Evolutionary conservation across 2,113 vertebrate species (phyloP).

Genomic region (Pygoscelis antarcticus): DNA sequence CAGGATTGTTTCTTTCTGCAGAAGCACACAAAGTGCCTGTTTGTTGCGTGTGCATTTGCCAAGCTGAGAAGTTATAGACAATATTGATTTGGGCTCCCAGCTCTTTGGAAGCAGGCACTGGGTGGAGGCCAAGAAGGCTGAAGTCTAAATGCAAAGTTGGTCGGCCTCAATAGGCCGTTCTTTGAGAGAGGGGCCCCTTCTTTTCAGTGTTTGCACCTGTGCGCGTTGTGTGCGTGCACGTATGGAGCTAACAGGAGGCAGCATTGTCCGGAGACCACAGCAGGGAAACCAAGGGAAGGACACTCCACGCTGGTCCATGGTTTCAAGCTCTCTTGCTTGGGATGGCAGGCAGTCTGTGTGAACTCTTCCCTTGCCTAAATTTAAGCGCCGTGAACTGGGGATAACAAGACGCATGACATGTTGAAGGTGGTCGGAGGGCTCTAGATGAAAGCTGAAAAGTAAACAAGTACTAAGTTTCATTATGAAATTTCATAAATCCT

Average conservation of each 20-base stretch:
- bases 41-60: constrained; percentile 14
- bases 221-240: neutral
- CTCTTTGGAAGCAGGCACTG: constrained; percentile 39
- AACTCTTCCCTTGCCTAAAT: neutral
- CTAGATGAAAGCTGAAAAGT: neutral
- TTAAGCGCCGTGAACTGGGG: neutral
- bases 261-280: neutral
- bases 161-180: neutral
- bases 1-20: constrained; percentile 8
- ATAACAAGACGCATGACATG: neutral
- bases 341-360: neutral
- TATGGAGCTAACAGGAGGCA: neutral
- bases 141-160: neutral
- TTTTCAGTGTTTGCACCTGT: constrained; percentile 38
- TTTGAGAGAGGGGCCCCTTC: neutral
- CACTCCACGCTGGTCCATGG: accelerated
- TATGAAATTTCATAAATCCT: neutral
- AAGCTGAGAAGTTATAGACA: constrained; percentile 28
- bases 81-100: constrained; percentile 38
- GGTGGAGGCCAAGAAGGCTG: constrained; percentile 26
- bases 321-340: neutral
- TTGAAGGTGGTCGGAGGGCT: neutral
- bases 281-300: neutral
- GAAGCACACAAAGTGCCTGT: constrained; percentile 13
- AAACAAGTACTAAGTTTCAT: neutral